Conservation (phyloP, 2,797 vertebrate genomes). For the Peromyscus eremicus region DNA sequence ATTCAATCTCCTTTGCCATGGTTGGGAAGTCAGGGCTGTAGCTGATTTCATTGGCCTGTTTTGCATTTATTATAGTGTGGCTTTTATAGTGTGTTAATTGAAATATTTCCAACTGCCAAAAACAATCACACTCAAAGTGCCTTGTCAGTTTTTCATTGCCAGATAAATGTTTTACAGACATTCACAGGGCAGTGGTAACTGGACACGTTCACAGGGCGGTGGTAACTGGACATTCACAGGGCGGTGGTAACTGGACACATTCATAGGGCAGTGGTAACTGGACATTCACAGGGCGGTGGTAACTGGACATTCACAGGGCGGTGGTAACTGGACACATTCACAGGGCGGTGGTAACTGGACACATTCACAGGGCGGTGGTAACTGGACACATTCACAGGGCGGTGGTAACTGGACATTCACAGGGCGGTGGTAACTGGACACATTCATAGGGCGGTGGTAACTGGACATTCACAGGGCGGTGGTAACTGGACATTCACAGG, state of each 20-base stretch:
- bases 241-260: no score
- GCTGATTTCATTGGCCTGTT: conserved; percentile 84
- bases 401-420: no score
- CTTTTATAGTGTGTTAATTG: conserved; percentile 84
- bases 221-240: no score
- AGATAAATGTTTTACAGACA: conserved; percentile 84
- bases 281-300: no score
- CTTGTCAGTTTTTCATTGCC: conserved; percentile 85
- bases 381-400: no score
- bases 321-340: no score
- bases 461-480: background rate
- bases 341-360: no score
- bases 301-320: no score
- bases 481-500: background rate
- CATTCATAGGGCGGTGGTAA: background rate
- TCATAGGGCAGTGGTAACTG: no score
- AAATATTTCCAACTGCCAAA: conserved; percentile 86
- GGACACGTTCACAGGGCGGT: no score
- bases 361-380: no score
- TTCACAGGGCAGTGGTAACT: conserved; percentile 70
- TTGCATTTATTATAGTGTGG: conserved; percentile 85
- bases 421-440: background rate
- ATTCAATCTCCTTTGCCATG: conserved; percentile 78
- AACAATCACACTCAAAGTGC: conserved; percentile 80
- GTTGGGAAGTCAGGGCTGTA: conserved; percentile 78